Conservation (phyloP, 2,113 vertebrate genomes). For the Aspiorhynchus laticeps region DNA sequence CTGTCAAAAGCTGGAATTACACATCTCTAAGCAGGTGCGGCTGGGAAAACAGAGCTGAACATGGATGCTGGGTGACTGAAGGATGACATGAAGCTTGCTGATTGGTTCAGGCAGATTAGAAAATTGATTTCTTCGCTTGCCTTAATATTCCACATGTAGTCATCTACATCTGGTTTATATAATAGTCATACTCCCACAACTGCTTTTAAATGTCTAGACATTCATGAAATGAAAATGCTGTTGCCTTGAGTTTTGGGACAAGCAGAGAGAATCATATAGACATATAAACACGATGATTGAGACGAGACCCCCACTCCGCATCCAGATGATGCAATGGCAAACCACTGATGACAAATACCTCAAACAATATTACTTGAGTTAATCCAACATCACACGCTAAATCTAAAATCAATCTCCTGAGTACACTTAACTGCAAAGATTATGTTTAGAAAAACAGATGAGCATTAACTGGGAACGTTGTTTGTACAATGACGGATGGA, state of each 20-base stretch:
- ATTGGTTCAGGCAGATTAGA: constrained; percentile 55
- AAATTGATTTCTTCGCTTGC: constrained; percentile 40
- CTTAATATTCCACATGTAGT: constrained; percentile 21
- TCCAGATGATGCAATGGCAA: constrained; percentile 19
- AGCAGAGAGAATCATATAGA: background rate
- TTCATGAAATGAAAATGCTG: background rate
- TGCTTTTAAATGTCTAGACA: constrained; percentile 5
- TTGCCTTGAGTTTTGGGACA: background rate
- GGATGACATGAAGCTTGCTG: constrained; percentile 41
- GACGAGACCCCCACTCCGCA: background rate
- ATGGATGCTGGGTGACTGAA: constrained; percentile 38
- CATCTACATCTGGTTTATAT: constrained; percentile 24
- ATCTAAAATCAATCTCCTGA: constrained; percentile 21
- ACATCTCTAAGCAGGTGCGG: constrained; percentile 50
- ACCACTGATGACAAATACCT: background rate
- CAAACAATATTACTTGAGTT: constrained; percentile 21
- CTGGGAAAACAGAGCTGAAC: constrained; percentile 44
- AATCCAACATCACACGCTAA: constrained; percentile 33
- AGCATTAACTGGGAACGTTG: constrained; percentile 2
- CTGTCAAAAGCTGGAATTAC: constrained; percentile 61
- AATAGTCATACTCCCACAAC: background rate
- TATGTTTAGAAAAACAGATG: constrained; percentile 19
- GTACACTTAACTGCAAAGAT: constrained; percentile 22
- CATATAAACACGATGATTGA: background rate
- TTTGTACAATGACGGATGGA: constrained; percentile 2